Evolutionary conservation across 2,888 invertebrate species (phyloP), one percentile per base, ranked within the genome.

Genomic region (Alitta virens): DNA sequence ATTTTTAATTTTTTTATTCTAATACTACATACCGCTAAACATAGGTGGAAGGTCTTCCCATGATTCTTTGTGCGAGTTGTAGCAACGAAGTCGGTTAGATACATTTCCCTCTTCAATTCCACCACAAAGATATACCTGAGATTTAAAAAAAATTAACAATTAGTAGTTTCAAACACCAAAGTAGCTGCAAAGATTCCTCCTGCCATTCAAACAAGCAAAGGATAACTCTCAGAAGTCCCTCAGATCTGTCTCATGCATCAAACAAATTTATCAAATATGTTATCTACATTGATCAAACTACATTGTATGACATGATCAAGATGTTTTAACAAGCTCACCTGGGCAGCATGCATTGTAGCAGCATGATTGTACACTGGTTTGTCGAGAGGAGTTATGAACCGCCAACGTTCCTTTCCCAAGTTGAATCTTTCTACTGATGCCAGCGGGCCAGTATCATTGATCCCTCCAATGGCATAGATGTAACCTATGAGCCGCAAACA

Each of bases 381-480:
- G 14, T 33, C 21, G 16, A 67, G 38, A 5, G 55, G 27, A 12
- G 26, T 21, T 14, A 63, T 59, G 40, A 49, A 56, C 1, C 43
- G 24, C 67, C 67, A 67, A 18, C 27, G 27, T n/a, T 65, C 65
- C 26, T 46, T 50, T n/a, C 57, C 59, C 26, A 67, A 52, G 33
- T 64, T 25, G 21, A 56, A 65, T 25, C 50, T 24, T 46, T 67
- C 67, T 21, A 65, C 63, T 14, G 62, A 50, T 23, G 38, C 24
- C 38, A 63, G 33, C 9, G 53, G 38, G 3, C 65, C 65, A 3
- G 25, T 21, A 21, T 67, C 67, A 27, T 60, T 62, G 52, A 59
- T 63, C 5, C 67, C 67, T n/a, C 65, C 67, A 21, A 67, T 52
- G 14, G 62, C 67, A 56, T 65, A 67, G 2, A 67, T 16, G 25